Evolutionary conservation across 1,140 invertebrate genomes (phyloP), one percentile per base, ranked within the genome.

Genomic region (Lepidostoma basale): DNA sequence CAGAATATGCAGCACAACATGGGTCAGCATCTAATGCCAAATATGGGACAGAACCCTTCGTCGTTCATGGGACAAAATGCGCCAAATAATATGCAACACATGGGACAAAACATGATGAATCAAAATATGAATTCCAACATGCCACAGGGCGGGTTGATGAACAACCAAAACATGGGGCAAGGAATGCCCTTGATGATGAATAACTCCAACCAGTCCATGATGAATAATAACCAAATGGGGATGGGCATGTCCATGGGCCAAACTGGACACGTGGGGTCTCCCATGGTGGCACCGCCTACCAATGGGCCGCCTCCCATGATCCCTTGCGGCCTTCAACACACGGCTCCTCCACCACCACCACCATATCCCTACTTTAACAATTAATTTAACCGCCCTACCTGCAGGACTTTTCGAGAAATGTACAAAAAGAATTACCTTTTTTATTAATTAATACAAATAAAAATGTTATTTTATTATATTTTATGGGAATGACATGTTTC

Each of bases 181-280:
- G 67, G 66, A 4, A 54, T 56, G 22, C 12, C 65, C 23, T 62
- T 47, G 20, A 71, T 71, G 58, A 36, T 67, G 42, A 62, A 47
- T 12, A 67, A 64, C 60, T 42, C 45, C 30, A 60, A 66, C 28
- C 33, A 54, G 8, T 14, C 26, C 14, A 9, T 16, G 20, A 40
- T 9, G 4, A 65, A 56, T 44, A 40, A 25, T 39, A 66, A 66
- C 28, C 64, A 59, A 18, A 47, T 59, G 40, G 30, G 26, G 23
- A 68, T 71, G 59, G 64, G 22, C 25, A 68, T 71, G 16, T 42
- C 66, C 8, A 67, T 72, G 47, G 65, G 69, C 4, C 69, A 72
- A 62, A 64, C 36, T 6, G 36, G 62, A 16, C 68, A 40, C n/a
- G 60, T 72, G 45, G 67, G 25, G 4, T 67, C 70, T 3, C 28